Evolutionary conservation across 2,113 vertebrate species (phyloP).

Genomic region (Halichoerus grypus): DNA sequence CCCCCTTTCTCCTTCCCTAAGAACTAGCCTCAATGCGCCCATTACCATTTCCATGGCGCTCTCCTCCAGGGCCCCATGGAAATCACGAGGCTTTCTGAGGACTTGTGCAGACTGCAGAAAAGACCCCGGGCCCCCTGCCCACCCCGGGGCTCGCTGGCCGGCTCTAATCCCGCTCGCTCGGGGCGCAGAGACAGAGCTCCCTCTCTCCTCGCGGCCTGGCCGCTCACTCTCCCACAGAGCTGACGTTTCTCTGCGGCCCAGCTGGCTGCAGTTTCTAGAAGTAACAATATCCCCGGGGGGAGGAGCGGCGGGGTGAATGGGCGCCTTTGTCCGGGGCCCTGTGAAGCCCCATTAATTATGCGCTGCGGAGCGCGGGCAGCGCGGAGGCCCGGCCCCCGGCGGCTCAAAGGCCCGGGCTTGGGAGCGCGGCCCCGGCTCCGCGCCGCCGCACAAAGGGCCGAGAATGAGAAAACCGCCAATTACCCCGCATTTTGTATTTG

Average conservation of each 20-base stretch:
- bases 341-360: slow-evolving; percentile 98
- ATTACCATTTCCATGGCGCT: slow-evolving; percentile 76
- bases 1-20: not conserved
- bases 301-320: slow-evolving; percentile 93
- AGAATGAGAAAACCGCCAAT: slow-evolving; percentile 87
- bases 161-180: slow-evolving; percentile 92
- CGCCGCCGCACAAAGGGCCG: slow-evolving; percentile 88
- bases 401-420: slow-evolving; percentile 87
- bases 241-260: slow-evolving; percentile 93
- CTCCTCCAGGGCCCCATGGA: slow-evolving; percentile 80
- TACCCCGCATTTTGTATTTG: slow-evolving; percentile 88
- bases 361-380: slow-evolving; percentile 92
- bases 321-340: slow-evolving; percentile 94
- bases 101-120: slow-evolving; percentile 83
- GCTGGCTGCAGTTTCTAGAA: slow-evolving; percentile 96
- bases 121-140: slow-evolving; percentile 81
- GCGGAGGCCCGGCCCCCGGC: slow-evolving; percentile 88
- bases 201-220: slow-evolving; percentile 85
- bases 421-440: slow-evolving; percentile 86
- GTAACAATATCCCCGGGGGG: slow-evolving; percentile 95
- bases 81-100: slow-evolving; percentile 84
- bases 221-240: slow-evolving; percentile 91
- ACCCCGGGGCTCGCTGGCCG: slow-evolving; percentile 79
- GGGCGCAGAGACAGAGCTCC: slow-evolving; percentile 84
- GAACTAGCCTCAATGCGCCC: slow-evolving; percentile 21